These are phyloP conservation scores for Campodea augens DNA, from an alignment of 1,140 invertebrate species.

Conservation along the genomic window DNA sequence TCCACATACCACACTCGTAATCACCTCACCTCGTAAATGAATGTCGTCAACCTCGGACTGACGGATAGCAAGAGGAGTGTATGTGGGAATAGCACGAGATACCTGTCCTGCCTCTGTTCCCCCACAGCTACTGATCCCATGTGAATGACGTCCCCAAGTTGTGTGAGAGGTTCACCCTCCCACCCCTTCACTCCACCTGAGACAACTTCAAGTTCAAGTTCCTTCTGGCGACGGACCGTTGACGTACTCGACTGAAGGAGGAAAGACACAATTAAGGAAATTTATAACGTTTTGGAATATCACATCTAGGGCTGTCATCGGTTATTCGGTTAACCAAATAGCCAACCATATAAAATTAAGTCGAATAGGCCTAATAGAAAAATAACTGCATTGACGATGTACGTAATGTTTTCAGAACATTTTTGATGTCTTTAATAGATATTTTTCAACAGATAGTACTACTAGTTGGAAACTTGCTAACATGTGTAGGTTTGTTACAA, in stretches of 20 bases:
- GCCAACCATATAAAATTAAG: too few species aligned
- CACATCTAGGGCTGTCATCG: too few species aligned
- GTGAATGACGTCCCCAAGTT: slow-evolving; percentile 56
- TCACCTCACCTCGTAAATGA: slow-evolving; percentile 70
- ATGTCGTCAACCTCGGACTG: slow-evolving; percentile 77
- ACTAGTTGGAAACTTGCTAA: too few species aligned
- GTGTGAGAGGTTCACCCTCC: slow-evolving; percentile 70
- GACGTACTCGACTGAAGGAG: slow-evolving; percentile 52
- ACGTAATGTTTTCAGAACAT: too few species aligned
- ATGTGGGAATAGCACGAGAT: slow-evolving; percentile 77
- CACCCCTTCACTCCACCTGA: slow-evolving; percentile 79
- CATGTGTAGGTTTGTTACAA: too few species aligned
- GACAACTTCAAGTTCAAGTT: slow-evolving; percentile 85
- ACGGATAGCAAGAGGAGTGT: slow-evolving; percentile 77
- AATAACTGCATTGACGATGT: too few species aligned
- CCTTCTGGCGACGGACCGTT: slow-evolving; percentile 75
- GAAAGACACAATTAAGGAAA: slow-evolving; percentile 12
- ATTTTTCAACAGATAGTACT: too few species aligned
- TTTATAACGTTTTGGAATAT: slow-evolving; percentile 4
- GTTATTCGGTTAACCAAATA: too few species aligned
- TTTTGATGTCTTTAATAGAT: too few species aligned
- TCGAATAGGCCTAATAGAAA: too few species aligned
- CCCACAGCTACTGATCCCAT: slow-evolving; percentile 72
- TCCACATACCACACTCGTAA: not conserved
- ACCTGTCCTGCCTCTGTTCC: slow-evolving; percentile 63